Evolutionary conservation across 1,140 invertebrate species (phyloP), one percentile per base, ranked within the genome.

Genomic region (Adelges cooleyi): DNA sequence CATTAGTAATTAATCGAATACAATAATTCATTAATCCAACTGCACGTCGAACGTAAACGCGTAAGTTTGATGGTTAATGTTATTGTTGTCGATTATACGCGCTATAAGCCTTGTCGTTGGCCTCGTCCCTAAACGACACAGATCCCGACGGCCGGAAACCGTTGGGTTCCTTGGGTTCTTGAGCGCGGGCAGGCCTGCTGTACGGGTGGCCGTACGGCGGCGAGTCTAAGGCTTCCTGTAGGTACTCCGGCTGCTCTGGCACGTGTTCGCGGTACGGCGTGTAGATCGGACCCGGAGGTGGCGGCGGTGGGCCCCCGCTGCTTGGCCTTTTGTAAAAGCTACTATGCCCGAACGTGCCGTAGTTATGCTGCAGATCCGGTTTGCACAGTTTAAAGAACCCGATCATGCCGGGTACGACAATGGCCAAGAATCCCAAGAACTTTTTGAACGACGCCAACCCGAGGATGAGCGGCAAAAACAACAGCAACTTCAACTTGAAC

Each of bases 391-490:
- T 87, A 73, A 89, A 88, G 75, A 88, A 89, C 9, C 84, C 87
- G 66, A 89, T 89, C 1, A 88, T 71, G 72, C 81, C 83, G 25
- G 87, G 87, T 67, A 90, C 76, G 22, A 87, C 79, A 40, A 90
- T 80, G 20, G 86, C 86, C 70, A 87, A 75, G 71, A 90, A 84
- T 33, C 84, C 85, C 2, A 90, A 77, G 71, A 90, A 80, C 70
- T 90, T 90, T 75, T 90, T 89, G 71, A 90, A 86, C 20, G 87
- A 88, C 9, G 84, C 87, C 65, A 90, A 74, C 11, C 87, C 87
- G 27, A 90, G 76, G 51, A 90, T 88, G 67, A 90, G 77, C 1
- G 87, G 87, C 71, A 90, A 72, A 75, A 90, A 88, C 3, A 90
- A 76, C 1, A 90, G 75, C 17, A 90, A 75, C 70, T 90, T 90